These are phyloP conservation scores for Scaptomyza caliginosa DNA, from an alignment of 2,888 invertebrate species.

Conservation along the genomic window DNA sequence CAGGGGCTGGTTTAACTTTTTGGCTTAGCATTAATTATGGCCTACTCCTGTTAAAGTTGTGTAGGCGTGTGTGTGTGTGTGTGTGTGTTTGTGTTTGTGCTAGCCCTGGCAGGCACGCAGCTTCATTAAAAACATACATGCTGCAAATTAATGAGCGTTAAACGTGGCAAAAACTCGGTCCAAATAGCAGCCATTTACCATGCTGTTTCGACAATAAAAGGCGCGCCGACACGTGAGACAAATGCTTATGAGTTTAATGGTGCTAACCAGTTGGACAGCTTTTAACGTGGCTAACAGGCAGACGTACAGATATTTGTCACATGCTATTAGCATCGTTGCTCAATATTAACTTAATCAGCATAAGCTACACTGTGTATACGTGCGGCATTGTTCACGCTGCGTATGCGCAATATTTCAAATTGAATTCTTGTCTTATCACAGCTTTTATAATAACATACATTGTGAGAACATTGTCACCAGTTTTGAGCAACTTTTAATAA, in stretches of 20 bases:
- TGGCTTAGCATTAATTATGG: slow-evolving; percentile 73
- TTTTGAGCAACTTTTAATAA: slow-evolving; percentile 27
- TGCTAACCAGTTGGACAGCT: slow-evolving; percentile 37
- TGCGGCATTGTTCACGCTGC: slow-evolving; percentile 3
- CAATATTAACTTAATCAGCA: slow-evolving; percentile 19
- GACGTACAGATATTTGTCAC: background rate
- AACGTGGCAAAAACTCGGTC: slow-evolving; percentile 53
- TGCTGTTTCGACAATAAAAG: slow-evolving; percentile 54
- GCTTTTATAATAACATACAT: slow-evolving; percentile 12
- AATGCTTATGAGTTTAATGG: slow-evolving; percentile 67
- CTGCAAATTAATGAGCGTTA: slow-evolving; percentile 70
- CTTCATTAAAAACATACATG: slow-evolving; percentile 74
- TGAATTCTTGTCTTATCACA: slow-evolving; percentile 26
- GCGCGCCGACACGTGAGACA: slow-evolving; percentile 66
- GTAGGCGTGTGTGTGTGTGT: slow-evolving; percentile 1
- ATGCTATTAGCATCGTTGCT: background rate
- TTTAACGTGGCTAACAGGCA: slow-evolving; percentile 54
- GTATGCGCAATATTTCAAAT: slow-evolving; percentile 33
- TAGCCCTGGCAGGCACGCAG: slow-evolving; percentile 42
- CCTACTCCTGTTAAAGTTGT: slow-evolving; percentile 19
- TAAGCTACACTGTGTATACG: slow-evolving; percentile 12
- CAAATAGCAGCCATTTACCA: background rate
- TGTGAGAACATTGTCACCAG: background rate
- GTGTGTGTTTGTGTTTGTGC: slow-evolving; percentile 6
- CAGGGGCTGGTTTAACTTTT: slow-evolving; percentile 63